These are phyloP conservation scores for Varanus komodoensis DNA, from an alignment of 2,113 vertebrate species.

Conservation along the genomic window DNA sequence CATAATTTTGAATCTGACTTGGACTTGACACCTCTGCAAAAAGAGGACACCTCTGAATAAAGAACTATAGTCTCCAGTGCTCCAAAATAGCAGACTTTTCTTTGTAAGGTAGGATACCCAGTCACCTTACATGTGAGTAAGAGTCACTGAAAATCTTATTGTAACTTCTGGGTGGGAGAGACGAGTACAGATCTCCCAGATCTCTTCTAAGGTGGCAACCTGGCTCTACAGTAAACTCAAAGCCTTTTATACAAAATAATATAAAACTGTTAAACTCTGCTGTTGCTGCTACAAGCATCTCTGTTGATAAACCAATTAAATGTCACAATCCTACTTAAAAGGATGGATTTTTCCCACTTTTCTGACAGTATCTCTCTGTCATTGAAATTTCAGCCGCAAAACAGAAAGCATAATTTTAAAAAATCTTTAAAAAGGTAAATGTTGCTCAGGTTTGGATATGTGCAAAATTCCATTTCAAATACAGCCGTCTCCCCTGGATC, in stretches of 20 bases:
- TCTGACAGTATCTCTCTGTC: not conserved
- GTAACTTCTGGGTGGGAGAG: too few species aligned
- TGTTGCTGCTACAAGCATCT: too few species aligned
- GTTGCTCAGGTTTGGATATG: not conserved
- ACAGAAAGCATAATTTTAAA: not conserved
- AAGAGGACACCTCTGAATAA: too few species aligned
- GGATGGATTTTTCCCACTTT: not conserved
- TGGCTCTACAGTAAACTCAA: not conserved
- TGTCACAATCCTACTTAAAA: not conserved
- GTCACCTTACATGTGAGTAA: too few species aligned
- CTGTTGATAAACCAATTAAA: not conserved
- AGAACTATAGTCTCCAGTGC: too few species aligned
- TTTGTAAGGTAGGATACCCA: too few species aligned
- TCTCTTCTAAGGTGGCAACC: not conserved
- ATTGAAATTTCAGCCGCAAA: not conserved
- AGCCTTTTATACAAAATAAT: not conserved
- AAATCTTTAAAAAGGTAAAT: not conserved
- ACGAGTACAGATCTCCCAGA: too few species aligned
- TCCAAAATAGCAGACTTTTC: too few species aligned
- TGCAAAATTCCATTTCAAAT: not conserved
- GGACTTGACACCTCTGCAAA: too few species aligned
- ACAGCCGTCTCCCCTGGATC: not conserved
- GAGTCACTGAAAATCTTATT: too few species aligned
- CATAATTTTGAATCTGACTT: too few species aligned
- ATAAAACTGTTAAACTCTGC: not conserved